These are phyloP conservation scores for Ochropacha duplaris DNA, from an alignment of 2,888 invertebrate species.

Conservation along the genomic window DNA sequence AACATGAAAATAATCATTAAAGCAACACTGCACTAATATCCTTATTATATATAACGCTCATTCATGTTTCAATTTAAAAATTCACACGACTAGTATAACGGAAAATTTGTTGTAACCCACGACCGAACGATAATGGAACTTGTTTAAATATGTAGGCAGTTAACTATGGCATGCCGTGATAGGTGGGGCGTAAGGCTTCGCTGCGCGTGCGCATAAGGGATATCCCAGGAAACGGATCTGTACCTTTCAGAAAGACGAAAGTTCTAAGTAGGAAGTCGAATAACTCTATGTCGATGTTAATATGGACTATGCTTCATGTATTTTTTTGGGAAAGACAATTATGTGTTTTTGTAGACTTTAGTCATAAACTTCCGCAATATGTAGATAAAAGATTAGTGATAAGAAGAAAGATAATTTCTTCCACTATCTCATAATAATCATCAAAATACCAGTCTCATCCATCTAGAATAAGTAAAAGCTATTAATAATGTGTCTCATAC, in stretches of 20 bases:
- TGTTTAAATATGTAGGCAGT: conserved; percentile 73
- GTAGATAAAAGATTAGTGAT: no score
- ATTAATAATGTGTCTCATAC: background rate
- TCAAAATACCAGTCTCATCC: background rate
- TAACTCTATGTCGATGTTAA: conserved; percentile 35
- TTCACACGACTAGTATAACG: conserved; percentile 21
- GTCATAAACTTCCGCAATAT: no score
- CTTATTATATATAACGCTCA: background rate
- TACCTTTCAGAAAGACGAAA: conserved; percentile 68
- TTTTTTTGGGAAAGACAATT: background rate
- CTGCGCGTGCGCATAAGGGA: conserved; percentile 47
- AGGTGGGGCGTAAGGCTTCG: conserved; percentile 54
- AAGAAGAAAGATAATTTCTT: no score
- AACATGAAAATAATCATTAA: background rate
- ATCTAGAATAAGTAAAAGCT: background rate
- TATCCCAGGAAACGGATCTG: conserved; percentile 71
- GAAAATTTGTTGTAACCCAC: conserved; percentile 56
- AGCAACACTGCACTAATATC: background rate
- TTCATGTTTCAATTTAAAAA: conserved; percentile 3
- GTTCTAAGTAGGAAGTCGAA: conserved; percentile 70
- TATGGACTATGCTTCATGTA: conserved; percentile 27
- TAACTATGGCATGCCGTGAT: conserved; percentile 42
- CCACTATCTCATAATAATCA: background rate
- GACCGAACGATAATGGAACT: conserved; percentile 63
- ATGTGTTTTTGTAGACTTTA: no score